Conservation (phyloP, 1,140 invertebrate species). For the Caenorhabditis remanei region DNA sequence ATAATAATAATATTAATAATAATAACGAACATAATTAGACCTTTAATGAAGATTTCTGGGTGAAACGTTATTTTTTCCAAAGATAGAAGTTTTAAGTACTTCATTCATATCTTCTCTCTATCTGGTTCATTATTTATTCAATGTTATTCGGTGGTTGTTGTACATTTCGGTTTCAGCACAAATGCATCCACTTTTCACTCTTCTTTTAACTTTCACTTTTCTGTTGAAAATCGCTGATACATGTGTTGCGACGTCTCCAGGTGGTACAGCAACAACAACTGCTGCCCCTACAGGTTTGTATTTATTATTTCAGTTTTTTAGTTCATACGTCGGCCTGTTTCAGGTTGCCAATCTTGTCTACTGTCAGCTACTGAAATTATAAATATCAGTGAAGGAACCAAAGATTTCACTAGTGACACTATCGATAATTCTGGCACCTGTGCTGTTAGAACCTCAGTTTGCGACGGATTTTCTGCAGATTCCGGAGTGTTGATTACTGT, state of each 20-base stretch:
- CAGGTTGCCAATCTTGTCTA: background rate
- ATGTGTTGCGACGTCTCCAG: constrained; percentile 10
- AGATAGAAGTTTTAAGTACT: background rate
- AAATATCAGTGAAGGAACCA: constrained; percentile 22
- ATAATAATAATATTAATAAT: background rate
- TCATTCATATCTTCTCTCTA: background rate
- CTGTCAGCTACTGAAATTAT: background rate
- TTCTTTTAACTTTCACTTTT: constrained; percentile 13
- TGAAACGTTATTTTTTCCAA: background rate
- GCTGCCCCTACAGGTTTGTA: background rate
- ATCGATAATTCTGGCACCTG: constrained; percentile 15
- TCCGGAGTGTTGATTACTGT: constrained; percentile 9
- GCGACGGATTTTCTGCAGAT: constrained; percentile 16
- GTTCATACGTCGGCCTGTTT: background rate
- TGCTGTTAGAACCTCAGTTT: constrained; percentile 16
- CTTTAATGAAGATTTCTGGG: background rate
- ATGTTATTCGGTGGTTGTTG: background rate
- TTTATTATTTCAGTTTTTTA: background rate
- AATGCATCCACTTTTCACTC: constrained; percentile 31
- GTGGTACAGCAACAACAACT: background rate
- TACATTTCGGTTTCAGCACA: constrained; percentile 9
- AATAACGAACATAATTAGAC: background rate
- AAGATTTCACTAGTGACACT: constrained; percentile 45
- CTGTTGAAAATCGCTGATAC: background rate
- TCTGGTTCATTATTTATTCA: background rate